Conservation (phyloP, 64 coral and sea anemone species). For the Astreopora myriophthalma region DNA sequence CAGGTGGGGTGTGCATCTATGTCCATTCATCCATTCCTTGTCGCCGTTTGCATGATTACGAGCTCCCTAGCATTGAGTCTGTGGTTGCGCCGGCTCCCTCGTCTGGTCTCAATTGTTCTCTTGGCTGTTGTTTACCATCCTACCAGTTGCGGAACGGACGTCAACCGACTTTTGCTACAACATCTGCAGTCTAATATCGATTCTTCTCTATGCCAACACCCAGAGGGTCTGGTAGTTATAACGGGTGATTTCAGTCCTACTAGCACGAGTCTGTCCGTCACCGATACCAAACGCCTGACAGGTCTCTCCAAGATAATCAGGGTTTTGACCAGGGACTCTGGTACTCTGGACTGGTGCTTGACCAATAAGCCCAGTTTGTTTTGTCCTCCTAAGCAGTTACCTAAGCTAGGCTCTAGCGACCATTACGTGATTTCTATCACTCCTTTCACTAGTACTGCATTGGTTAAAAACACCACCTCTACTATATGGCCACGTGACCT, state of each 20-base stretch:
- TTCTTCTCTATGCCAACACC: constrained; percentile 20
- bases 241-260: constrained; percentile 43
- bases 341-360: constrained; percentile 43
- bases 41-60: constrained; percentile 26
- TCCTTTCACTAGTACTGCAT: too few relatives aligned
- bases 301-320: neutral
- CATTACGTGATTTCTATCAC: too few relatives aligned
- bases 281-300: constrained; percentile 4
- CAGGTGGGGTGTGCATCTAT: constrained; percentile 58
- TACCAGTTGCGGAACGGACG: constrained; percentile 8
- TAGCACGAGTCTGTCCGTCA: constrained; percentile 2
- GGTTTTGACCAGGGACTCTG: constrained; percentile 29
- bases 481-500: too few relatives aligned
- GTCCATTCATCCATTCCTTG: constrained; percentile 49
- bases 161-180: constrained; percentile 3
- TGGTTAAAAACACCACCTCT: too few relatives aligned
- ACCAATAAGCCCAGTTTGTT: constrained; percentile 18
- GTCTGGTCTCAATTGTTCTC: constrained; percentile 52
- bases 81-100: constrained; percentile 44
- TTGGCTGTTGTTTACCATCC: constrained; percentile 50
- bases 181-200: constrained; percentile 50
- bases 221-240: constrained; percentile 30
- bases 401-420: neutral
- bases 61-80: constrained; percentile 55
- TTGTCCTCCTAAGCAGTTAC: neutral